Evolutionary conservation across 2,797 vertebrate species (phyloP).

Genomic region (Myotis vivesi): DNA sequence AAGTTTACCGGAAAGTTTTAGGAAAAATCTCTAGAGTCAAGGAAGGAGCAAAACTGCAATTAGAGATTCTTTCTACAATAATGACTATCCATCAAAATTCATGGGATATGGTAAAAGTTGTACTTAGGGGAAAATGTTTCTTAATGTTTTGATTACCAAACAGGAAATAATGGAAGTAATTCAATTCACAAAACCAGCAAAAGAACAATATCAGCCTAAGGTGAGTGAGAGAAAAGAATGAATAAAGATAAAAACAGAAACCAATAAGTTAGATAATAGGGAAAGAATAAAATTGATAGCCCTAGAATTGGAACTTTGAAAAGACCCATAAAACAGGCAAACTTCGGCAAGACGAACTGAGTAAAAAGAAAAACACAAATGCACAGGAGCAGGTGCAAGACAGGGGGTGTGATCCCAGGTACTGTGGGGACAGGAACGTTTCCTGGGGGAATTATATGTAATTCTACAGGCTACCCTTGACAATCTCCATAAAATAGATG

Average conservation of each 20-base stretch:
- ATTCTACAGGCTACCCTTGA: neutral
- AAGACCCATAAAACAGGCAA: constrained; percentile 42
- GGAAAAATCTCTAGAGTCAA: constrained; percentile 8
- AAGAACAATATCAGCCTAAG: constrained; percentile 50
- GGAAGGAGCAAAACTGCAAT: constrained; percentile 64
- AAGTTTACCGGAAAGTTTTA: constrained; percentile 28
- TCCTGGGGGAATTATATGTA: neutral
- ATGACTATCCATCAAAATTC: constrained; percentile 63
- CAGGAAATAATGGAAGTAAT: constrained; percentile 71
- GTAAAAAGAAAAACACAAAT: neutral
- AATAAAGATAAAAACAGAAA: constrained; percentile 61
- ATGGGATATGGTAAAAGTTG: constrained; percentile 50
- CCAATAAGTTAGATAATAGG: constrained; percentile 50
- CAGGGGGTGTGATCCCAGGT: neutral
- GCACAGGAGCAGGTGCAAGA: neutral
- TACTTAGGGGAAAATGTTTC: constrained; percentile 56
- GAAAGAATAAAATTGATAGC: constrained; percentile 49
- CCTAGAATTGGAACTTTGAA: neutral
- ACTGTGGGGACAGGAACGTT: accelerated
- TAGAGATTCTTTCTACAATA: constrained; percentile 64
- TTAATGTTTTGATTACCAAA: constrained; percentile 68
- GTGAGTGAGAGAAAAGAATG: constrained; percentile 55
- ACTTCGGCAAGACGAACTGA: neutral
- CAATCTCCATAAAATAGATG: neutral
- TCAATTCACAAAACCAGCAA: constrained; percentile 43